Evolutionary conservation across 2,888 invertebrate species (phyloP), one percentile per base, ranked within the genome.

Genomic region (Synanthedon myopaeformis): DNA sequence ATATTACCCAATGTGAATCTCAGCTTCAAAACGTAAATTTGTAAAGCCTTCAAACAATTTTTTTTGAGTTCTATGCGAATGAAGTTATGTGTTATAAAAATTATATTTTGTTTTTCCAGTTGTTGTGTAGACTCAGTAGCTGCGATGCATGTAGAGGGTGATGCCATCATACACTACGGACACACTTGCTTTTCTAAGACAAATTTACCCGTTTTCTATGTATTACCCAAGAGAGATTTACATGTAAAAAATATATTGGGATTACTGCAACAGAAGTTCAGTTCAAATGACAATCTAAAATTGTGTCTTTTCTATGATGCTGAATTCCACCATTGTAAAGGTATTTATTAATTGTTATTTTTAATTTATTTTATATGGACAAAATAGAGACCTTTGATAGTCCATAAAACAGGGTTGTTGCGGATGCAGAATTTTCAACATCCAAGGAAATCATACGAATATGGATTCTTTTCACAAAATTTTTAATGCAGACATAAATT

Each of bases 111-210:
- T 45, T 56, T 56, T 76, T 88, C 61, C 76, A 96, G 96, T 75
- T 97, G 96, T 76, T 97, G 97, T 74, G 91, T 96, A 3, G 96
- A 97, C 77, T 94, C 94, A 66, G 92, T 97, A 41, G 94, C 97
- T 1, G 96, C 97, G 0, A 92, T 94, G 74, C 98, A 98, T 77
- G 91, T 96, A 5, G 89, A 91, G 55, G 93, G 94, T 0, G 95
- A 98, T 79, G 92, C 93, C 41, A 85, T 98, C 2, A 90, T 99
- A 54, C 98, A 99, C 78, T 98, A 94, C 79, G 98, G 98, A 0
- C 93, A 92, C 67, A 91, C 94, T 0, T 99, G 99, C 77, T 91
- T 96, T 59, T 94, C 95, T 41, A 92, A 93, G 12, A 87, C 89
- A 35, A 89, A 92, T 53, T 87, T 97, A 54, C 95, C 96, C 0